These are phyloP conservation scores for Bradypodion ventrale DNA, from an alignment of 2,797 vertebrate genomes.

Conservation along the genomic window DNA sequence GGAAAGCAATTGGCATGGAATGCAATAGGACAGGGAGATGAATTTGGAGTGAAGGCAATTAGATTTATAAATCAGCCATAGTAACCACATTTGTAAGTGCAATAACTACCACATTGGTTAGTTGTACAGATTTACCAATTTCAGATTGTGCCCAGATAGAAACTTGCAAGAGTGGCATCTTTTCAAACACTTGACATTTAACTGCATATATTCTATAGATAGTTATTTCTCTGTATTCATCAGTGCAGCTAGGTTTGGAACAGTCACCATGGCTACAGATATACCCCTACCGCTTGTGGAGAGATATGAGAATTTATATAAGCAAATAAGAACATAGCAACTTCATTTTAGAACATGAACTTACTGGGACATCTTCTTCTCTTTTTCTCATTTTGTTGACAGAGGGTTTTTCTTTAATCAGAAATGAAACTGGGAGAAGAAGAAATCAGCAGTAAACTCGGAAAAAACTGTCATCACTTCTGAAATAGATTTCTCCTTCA, in stretches of 20 bases:
- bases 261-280: slow-evolving; percentile 24
- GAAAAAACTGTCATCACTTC: background rate
- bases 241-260: background rate
- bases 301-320: slow-evolving; percentile 1
- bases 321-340: background rate
- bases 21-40: background rate
- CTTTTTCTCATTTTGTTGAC: background rate
- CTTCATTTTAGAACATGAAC: too few relatives aligned
- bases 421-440: background rate
- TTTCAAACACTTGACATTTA: slow-evolving; percentile 15
- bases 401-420: background rate
- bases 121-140: background rate
- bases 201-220: slow-evolving; percentile 17
- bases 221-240: background rate
- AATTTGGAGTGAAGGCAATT: background rate
- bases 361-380: background rate
- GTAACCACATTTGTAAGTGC: background rate
- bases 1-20: background rate
- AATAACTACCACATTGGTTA: background rate
- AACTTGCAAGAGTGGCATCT: background rate
- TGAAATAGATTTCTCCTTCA: background rate
- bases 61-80: background rate
- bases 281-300: background rate
- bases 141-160: background rate
- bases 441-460: background rate